Base-by-base conservation (phyloP, 1,140 invertebrate species). In the Pseudomyrmex gracilis region DNA sequence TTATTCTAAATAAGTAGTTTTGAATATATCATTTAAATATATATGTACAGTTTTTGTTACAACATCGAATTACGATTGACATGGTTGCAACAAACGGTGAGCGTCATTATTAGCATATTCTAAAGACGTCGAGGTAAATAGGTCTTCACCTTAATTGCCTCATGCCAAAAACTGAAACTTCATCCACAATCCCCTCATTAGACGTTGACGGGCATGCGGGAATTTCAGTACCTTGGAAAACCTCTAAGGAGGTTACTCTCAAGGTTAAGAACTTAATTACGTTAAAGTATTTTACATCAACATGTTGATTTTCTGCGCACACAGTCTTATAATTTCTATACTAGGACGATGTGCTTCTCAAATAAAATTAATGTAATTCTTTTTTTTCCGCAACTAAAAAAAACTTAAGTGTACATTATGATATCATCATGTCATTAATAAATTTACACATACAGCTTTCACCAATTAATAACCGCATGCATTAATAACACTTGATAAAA, bases 151-250 rank as follows among this genome's bases (percentile, higher is more conserved):
- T 82, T 90, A 88, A 90, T 90, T 90, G 82, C 82, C 78, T 80
- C 86, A 64, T 83, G 76, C 87, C 70, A 34, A 49, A 34, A 34
- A 49, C 68, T 63, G 80, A 89, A 91, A 88, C 85, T 91, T 91
- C 86, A 91, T 90, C 84, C 90, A 82, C 86, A 90, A 91, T 89
- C 84, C 87, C 86, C 90, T 92, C 91, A 91, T 91, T 92, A 92
- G 87, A 85, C 73, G 84, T 91, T 91, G 90, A 92, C 88, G 88
- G 87, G 88, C 88, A 86, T 88, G 91, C 86, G 83, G 90, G 90
- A 92, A 92, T 92, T 92, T 91, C 91, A 87, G 80, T 90, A 86
- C 89, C 90, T 90, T 71, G 83, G 90, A 89, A 92, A 91, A 91
- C 90, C 90, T 90, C 90, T 90, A 91, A 91, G 90, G 86, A 92